Evolutionary conservation across 2,888 invertebrate genomes (phyloP).

Genomic region (Agriopis aurantiaria): DNA sequence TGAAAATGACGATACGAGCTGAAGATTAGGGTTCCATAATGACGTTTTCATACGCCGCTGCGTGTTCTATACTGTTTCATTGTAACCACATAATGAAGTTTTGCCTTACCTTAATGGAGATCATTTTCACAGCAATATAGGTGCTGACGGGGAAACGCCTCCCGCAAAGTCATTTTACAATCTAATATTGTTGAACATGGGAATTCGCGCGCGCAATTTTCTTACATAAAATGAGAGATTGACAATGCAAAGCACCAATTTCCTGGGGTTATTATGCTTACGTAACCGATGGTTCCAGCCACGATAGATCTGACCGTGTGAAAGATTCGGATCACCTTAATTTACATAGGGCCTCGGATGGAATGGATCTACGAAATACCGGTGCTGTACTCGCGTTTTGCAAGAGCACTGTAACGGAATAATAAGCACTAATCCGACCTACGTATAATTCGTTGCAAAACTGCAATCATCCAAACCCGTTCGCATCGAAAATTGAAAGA

Average conservation of each 20-base stretch:
- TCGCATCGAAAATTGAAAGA: background rate
- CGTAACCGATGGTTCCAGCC: conserved; percentile 29
- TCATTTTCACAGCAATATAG: conserved; percentile 73
- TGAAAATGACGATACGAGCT: background rate
- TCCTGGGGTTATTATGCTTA: conserved; percentile 32
- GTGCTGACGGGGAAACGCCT: conserved; percentile 56
- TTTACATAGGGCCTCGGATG: conserved; percentile 46
- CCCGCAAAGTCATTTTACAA: conserved; percentile 55
- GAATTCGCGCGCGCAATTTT: conserved; percentile 31
- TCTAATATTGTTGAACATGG: conserved; percentile 43
- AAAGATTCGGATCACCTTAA: conserved; percentile 45
- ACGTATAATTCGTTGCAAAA: conserved; percentile 29
- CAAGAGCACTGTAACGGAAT: conserved; percentile 31
- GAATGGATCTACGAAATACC: conserved; percentile 29
- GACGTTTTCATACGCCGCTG: conserved; percentile 63
- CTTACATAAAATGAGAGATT: conserved; percentile 30
- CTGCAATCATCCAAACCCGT: background rate
- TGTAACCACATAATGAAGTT: conserved; percentile 80
- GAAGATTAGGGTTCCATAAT: conserved; percentile 55
- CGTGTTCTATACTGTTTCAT: conserved; percentile 71
- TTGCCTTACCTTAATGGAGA: conserved; percentile 71
- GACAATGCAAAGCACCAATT: conserved; percentile 38
- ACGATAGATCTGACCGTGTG: conserved; percentile 42
- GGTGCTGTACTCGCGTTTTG: conserved; percentile 19
- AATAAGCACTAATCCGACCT: conserved; percentile 20